Conservation (phyloP, 1,140 invertebrate species). For the Phocides pigmalion region DNA sequence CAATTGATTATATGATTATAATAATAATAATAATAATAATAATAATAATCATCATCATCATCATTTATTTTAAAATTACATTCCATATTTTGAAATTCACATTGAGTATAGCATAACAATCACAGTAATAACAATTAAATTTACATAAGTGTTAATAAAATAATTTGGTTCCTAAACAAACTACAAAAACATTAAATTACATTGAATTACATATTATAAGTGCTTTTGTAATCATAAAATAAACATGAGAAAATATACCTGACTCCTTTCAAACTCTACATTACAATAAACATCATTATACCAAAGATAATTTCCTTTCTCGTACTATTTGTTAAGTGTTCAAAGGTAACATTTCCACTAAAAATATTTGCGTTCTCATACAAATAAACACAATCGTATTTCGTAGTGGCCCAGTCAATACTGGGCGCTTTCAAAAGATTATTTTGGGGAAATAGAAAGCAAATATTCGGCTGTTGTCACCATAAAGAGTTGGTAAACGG, state of each 20-base stretch:
- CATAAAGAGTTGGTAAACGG: background rate
- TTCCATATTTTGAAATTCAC: too few species aligned
- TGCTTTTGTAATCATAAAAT: too few species aligned
- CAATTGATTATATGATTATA: too few species aligned
- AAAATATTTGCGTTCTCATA: conserved; percentile 32
- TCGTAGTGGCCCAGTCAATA: conserved; percentile 26
- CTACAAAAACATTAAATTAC: too few species aligned
- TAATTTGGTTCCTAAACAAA: too few species aligned
- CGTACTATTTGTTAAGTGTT: conserved; percentile 5
- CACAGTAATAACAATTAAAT: too few species aligned
- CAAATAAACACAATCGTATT: conserved; percentile 28
- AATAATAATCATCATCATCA: too few species aligned
- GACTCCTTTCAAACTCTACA: background rate
- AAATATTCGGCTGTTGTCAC: conserved; percentile 9
- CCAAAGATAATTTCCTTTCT: conserved; percentile 16
- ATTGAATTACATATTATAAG: too few species aligned
- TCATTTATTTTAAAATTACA: too few species aligned
- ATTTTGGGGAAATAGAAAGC: conserved; percentile 31
- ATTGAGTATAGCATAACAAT: too few species aligned
- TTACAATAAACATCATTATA: conserved; percentile 21
- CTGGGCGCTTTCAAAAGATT: conserved; percentile 17
- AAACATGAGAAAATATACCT: background rate
- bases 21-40: too few species aligned
- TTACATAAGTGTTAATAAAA: too few species aligned
- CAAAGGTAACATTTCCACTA: conserved; percentile 16